Conservation (phyloP, 2,888 invertebrate species). For the Xanthorhoe spadicearia region DNA sequence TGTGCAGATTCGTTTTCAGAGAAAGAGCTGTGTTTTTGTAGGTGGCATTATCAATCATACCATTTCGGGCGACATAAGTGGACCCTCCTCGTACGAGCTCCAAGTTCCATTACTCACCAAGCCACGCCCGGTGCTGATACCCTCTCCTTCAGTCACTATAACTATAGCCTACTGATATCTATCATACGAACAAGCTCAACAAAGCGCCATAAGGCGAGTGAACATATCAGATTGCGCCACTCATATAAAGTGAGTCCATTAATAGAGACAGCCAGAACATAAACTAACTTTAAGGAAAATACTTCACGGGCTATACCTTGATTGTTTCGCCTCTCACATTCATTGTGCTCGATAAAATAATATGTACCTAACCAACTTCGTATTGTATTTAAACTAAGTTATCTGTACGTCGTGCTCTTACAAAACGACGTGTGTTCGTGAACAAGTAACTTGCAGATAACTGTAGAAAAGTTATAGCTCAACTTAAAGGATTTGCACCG, state of each 20-base stretch:
- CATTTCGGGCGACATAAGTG: conserved; percentile 80
- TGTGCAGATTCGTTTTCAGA: conserved; percentile 57
- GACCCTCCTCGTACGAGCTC: conserved; percentile 82
- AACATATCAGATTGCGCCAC: conserved; percentile 38
- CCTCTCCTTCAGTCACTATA: conserved; percentile 62
- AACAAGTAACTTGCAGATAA: conserved; percentile 51
- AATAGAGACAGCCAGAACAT: conserved; percentile 38
- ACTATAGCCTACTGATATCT: conserved; percentile 44
- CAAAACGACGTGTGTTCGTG: conserved; percentile 42
- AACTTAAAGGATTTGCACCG: conserved; percentile 53
- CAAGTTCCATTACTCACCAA: conserved; percentile 80
- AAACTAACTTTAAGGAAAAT: conserved; percentile 36
- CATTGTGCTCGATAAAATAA: conserved; percentile 36
- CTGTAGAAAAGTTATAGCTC: conserved; percentile 50
- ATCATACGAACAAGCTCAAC: conserved; percentile 38
- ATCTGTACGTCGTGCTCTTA: conserved; percentile 35
- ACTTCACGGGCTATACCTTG: conserved; percentile 31
- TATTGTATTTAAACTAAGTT: conserved; percentile 42
- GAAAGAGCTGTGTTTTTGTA: conserved; percentile 75
- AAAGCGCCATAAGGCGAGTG: conserved; percentile 37
- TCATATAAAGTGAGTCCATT: conserved; percentile 37
- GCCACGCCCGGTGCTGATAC: conserved; percentile 79
- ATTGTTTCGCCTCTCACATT: conserved; percentile 31
- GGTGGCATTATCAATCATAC: conserved; percentile 81
- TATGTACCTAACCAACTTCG: conserved; percentile 33